Conservation (phyloP, 2,888 invertebrate genomes). For the Coleophora flavipennella region DNA sequence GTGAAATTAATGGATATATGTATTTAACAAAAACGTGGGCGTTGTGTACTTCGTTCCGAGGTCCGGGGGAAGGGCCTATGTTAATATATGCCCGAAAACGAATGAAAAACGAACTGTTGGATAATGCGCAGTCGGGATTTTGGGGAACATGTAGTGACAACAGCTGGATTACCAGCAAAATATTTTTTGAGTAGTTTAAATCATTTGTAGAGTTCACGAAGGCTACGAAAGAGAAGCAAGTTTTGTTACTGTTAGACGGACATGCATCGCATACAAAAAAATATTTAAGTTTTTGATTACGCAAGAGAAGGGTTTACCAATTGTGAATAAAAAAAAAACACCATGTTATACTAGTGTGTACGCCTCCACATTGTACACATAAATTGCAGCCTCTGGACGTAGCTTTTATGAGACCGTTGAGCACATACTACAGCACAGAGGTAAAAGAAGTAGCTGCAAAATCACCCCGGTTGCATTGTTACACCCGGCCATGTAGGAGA, state of each 20-base stretch:
- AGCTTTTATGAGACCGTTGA: conserved; percentile 17
- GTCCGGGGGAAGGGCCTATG: no score
- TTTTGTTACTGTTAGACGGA: conserved; percentile 12
- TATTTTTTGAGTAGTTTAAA: conserved; percentile 15
- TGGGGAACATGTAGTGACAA: conserved; percentile 20
- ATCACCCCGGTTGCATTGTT: conserved; percentile 17
- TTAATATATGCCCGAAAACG: conserved; percentile 25
- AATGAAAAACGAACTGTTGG: conserved; percentile 22
- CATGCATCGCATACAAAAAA: conserved; percentile 16
- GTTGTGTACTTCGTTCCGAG: no score
- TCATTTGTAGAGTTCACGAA: conserved; percentile 13
- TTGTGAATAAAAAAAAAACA: no score
- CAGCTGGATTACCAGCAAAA: conserved; percentile 22
- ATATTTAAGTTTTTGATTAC: conserved; percentile 10
- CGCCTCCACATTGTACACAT: conserved; percentile 18
- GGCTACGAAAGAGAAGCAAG: conserved; percentile 8
- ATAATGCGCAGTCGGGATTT: conserved; percentile 24
- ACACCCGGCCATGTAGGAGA: conserved; percentile 18
- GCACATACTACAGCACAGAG: conserved; percentile 17
- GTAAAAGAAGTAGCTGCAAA: conserved; percentile 15
- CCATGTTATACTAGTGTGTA: conserved; percentile 15
- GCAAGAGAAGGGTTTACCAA: no score
- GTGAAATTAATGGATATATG: no score
- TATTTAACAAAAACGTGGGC: no score
- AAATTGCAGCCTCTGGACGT: conserved; percentile 14